Evolutionary conservation across 2,797 vertebrate species (phyloP).

Genomic region (Triplophysa yarkandensis): DNA sequence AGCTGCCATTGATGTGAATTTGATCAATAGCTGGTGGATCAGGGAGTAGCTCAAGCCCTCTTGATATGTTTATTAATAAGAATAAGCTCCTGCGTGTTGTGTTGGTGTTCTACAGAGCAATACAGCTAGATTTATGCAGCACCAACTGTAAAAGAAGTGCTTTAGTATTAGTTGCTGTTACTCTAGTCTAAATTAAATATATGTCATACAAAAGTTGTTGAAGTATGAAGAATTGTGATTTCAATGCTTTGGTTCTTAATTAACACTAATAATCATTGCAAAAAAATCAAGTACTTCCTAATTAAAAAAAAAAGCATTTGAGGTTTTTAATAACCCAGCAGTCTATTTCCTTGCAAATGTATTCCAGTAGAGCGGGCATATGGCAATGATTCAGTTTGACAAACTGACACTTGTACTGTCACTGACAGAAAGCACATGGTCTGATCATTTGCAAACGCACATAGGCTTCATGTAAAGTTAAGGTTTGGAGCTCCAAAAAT

Average conservation of each 20-base stretch:
- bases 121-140: background rate
- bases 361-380: slow-evolving; percentile 8
- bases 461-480: background rate
- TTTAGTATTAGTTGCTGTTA: background rate
- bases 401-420: slow-evolving; percentile 26
- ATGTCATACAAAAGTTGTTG: background rate
- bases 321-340: slow-evolving; percentile 16
- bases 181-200: background rate
- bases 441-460: slow-evolving; percentile 29
- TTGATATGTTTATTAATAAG: slow-evolving; percentile 6
- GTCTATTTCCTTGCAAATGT: background rate
- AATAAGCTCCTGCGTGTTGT: slow-evolving; percentile 2
- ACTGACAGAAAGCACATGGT: slow-evolving; percentile 28
- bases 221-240: background rate
- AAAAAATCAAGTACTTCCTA: slow-evolving; percentile 15
- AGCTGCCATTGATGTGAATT: background rate
- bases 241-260: background rate
- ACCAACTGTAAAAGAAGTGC: background rate
- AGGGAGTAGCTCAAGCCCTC: slow-evolving; percentile 5
- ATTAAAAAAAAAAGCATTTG: slow-evolving; percentile 14
- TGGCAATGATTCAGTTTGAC: slow-evolving; percentile 35
- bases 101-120: background rate
- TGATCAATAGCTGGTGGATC: slow-evolving; percentile 38
- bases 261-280: background rate
- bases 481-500: background rate